A percentile compares a stretch with the other conserved stretches of the same genome.
Evolutionary conservation across 2,888 invertebrate species (phyloP).

Genomic region (Andrena bucephala): DNA sequence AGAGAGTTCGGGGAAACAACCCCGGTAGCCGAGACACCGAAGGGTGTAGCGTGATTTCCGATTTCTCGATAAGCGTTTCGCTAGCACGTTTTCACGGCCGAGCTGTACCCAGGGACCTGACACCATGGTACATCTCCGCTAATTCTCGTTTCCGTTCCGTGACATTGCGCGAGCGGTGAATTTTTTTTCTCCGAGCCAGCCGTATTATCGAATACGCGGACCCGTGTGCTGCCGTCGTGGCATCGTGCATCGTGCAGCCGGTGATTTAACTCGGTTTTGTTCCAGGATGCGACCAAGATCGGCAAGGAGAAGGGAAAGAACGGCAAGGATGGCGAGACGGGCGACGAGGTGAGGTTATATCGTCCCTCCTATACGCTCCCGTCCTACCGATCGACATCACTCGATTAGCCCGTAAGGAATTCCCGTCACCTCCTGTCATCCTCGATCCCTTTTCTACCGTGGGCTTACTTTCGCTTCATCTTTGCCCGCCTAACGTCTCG

Average conservation of each 20-base stretch:
- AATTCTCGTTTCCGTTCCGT: conserved; percentile 55
- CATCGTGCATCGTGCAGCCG: conserved; percentile 37
- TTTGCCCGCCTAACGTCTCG: not conserved
- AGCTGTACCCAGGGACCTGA: conserved; percentile 55
- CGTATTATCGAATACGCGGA: conserved; percentile 44
- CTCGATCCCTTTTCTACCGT: conserved; percentile 2
- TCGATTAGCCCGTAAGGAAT: conserved; percentile 24
- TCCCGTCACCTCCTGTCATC: conserved; percentile 50
- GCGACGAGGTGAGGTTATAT: conserved; percentile 84
- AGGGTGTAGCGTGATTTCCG: conserved; percentile 73
- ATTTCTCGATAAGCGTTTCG: conserved; percentile 61
- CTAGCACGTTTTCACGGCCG: conserved; percentile 54
- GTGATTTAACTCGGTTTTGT: conserved; percentile 68
- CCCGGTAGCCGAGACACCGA: conserved; percentile 66
- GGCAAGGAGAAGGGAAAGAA: conserved; percentile 84
- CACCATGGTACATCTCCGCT: conserved; percentile 74
- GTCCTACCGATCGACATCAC: conserved; percentile 22
- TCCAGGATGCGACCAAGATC: conserved; percentile 83
- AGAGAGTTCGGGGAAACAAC: conserved; percentile 72
- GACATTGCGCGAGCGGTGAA: conserved; percentile 55
- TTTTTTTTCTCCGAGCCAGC: conserved; percentile 21
- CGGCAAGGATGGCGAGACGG: conserved; percentile 82
- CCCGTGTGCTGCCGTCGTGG: conserved; percentile 58
- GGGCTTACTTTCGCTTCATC: not conserved
- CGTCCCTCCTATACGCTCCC: conserved; percentile 49